A percentile compares a stretch with the other conserved stretches of the same genome.
These are phyloP conservation scores for Eupithecia tripunctaria DNA, from an alignment of 2,888 invertebrate species.

Conservation along the genomic window DNA sequence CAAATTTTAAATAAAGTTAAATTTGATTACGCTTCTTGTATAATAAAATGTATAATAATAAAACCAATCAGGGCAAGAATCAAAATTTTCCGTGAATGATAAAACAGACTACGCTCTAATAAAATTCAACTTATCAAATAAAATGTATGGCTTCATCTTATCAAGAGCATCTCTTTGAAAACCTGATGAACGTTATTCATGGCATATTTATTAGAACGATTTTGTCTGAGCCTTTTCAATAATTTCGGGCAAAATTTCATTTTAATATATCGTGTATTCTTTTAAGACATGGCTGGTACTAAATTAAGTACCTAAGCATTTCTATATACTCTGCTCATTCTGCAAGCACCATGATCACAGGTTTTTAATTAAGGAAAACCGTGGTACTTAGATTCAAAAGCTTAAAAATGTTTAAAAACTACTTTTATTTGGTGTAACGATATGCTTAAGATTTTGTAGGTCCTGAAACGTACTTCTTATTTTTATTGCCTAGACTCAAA, in stretches of 20 bases:
- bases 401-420: not conserved
- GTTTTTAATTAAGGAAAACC: too few species aligned
- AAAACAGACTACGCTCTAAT: slow-evolving; percentile 23
- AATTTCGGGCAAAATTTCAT: not conserved
- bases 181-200: slow-evolving; percentile 16
- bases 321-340: not conserved
- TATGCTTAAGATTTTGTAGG: not conserved
- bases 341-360: not conserved
- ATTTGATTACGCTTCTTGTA: not conserved
- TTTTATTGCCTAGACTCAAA: not conserved
- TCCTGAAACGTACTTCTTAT: not conserved
- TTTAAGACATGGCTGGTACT: not conserved
- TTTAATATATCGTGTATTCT: not conserved
- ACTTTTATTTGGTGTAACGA: not conserved
- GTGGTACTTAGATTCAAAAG: not conserved
- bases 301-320: not conserved
- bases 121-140: slow-evolving; percentile 66
- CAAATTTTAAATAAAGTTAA: not conserved
- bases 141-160: slow-evolving; percentile 27
- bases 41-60: too few species aligned
- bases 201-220: slow-evolving; percentile 8
- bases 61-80: slow-evolving; percentile 8
- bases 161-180: slow-evolving; percentile 20
- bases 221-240: not conserved
- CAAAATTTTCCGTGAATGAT: not conserved